Percentiles rank a stretch among this genome's conserved stretches.
These are phyloP conservation scores for Limnephilus rhombicus DNA, from an alignment of 2,888 invertebrate species.

Conservation along the genomic window DNA sequence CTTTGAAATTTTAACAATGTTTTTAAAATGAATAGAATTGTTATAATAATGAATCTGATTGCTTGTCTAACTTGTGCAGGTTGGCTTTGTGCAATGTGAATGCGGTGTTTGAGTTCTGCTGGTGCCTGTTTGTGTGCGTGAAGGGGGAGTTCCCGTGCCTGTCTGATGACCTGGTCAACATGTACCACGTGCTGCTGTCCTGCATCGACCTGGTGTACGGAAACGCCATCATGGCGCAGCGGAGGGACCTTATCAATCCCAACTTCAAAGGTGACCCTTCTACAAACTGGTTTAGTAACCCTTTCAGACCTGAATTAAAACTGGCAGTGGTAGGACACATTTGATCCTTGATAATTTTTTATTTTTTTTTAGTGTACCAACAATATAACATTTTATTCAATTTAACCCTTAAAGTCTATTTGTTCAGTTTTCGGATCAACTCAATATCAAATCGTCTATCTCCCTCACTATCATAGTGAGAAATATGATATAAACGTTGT, in stretches of 20 bases:
- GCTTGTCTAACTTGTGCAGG: constrained; percentile 72
- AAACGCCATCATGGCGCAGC: constrained; percentile 88
- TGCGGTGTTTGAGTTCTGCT: constrained; percentile 94
- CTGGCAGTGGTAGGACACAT: too few species aligned
- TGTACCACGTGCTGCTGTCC: constrained; percentile 93
- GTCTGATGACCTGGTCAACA: constrained; percentile 95
- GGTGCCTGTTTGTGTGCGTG: constrained; percentile 94
- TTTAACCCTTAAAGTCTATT: too few species aligned
- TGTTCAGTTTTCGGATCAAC: too few species aligned
- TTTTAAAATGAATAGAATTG: neutral
- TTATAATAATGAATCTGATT: constrained; percentile 31
- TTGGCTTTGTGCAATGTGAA: constrained; percentile 87
- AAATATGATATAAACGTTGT: too few species aligned
- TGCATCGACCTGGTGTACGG: constrained; percentile 94
- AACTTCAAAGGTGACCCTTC: constrained; percentile 84
- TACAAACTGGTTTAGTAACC: neutral
- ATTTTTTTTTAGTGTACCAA: too few species aligned
- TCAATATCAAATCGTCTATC: too few species aligned
- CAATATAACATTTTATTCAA: too few species aligned
- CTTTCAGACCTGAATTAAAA: too few species aligned
- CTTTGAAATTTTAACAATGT: too few species aligned
- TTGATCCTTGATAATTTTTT: too few species aligned
- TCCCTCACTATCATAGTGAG: too few species aligned
- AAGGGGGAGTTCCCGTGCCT: constrained; percentile 92
- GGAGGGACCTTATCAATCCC: constrained; percentile 91